phyloP scores from a whole-genome alignment of 2,113 vertebrate genomes.

The Colistium nudipinnis region DNA sequence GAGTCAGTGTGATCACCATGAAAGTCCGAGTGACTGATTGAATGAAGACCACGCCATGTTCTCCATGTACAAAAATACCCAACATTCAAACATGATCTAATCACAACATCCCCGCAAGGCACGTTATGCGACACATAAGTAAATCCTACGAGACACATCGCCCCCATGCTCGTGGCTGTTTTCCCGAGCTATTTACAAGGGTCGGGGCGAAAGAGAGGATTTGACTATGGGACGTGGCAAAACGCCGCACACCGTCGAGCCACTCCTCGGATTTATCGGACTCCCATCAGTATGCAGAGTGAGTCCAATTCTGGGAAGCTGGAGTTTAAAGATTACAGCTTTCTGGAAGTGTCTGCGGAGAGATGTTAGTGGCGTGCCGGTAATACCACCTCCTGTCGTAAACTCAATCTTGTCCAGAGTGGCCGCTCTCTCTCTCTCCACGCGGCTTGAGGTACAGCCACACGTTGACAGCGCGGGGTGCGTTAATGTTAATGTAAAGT shows the following conservation, averaged over 20 bases:
- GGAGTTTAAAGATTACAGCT: not conserved
- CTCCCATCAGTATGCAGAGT: not conserved
- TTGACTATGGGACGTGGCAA: not conserved
- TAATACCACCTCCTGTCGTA: not conserved
- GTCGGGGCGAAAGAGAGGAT: not conserved
- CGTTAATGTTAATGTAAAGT: not conserved
- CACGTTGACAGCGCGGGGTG: not conserved
- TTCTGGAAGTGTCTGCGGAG: not conserved
- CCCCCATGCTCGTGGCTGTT: constrained; percentile 8
- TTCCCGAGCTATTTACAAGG: not conserved
- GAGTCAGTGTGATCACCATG: not conserved
- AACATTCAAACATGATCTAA: constrained; percentile 14
- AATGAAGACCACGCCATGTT: not conserved
- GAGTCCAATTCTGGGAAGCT: not conserved
- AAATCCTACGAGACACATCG: constrained; percentile 16
- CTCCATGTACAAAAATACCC: not conserved
- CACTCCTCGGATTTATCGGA: not conserved
- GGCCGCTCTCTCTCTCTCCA: constrained; percentile 1
- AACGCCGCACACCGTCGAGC: not conserved
- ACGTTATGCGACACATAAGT: constrained; percentile 18
- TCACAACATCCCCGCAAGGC: constrained; percentile 8
- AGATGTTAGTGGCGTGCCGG: not conserved
- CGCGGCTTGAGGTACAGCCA: not conserved
- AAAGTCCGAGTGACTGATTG: not conserved
- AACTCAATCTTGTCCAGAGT: not conserved